Evolutionary conservation across 2,888 invertebrate species (phyloP), one percentile per base, ranked within the genome.

Genomic region (Shargacucullia verbasci): DNA sequence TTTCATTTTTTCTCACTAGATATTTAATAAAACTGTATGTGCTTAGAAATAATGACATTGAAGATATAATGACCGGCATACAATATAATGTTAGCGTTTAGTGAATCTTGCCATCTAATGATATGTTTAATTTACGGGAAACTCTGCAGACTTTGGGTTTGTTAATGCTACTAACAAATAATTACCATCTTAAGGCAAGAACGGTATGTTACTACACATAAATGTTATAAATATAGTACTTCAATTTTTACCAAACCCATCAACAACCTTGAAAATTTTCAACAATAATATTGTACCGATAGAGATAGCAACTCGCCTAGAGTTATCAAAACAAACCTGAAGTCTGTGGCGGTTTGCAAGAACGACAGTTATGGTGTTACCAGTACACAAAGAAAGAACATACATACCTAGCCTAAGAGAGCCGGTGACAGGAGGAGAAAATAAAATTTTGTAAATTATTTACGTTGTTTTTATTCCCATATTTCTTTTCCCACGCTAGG

Each of bases 391-490:
- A 90, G 88, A 91, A 88, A 82, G 82, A 88, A 85, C 86, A 87
- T 88, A 89, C 84, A 85, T 80, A 85, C 80, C 81, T 91, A 92
- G 91, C 84, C 85, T 92, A 93, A 91, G 89, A 87, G 81, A 87
- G 86, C 80, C 81, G 90, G 87, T 85, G 87, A 86, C 84, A 87
- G 88, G 83, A 89, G 88, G 79, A 88, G 86, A 88, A 88, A 86
- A 90, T 90, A 92, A 92, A 89, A 87, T 92, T 94, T 93, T 94
- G 89, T 92, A 92, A 92, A 92, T 88, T 89, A 91, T 67, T 62
- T 76, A 53, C 44, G 49, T 85, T 78, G 88, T 91, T 91, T 92
- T 68, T 75, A 76, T 78, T 63, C 53, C 34, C 13, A 34, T 46
- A 8, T 4, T 25, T 15, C 14, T 0, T 29, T 10, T 12, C 29